Percentiles rank a stretch among this genome's conserved stretches.
phyloP scores from a whole-genome alignment of 2,888 invertebrate species.

The Hirtodrosophila confusa region DNA sequence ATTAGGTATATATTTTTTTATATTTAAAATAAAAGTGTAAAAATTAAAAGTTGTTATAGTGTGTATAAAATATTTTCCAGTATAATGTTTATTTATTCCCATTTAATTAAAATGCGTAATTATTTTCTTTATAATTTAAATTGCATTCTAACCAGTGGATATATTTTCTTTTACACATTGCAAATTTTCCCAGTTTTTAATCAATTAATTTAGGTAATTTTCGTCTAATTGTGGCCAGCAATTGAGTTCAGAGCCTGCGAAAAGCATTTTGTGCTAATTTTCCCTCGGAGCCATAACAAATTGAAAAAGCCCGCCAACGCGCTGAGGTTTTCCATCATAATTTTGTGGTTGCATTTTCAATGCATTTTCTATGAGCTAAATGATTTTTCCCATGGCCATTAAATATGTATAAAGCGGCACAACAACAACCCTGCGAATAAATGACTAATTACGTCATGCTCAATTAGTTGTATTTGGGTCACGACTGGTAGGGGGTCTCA shows the following conservation, averaged over 20 bases:
- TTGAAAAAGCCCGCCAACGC: constrained; percentile 23
- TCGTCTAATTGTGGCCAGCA: no score
- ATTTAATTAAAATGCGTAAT: no score
- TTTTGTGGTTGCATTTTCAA: constrained; percentile 45
- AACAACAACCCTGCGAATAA: constrained; percentile 47
- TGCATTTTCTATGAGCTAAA: constrained; percentile 42
- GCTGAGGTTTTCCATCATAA: constrained; percentile 17
- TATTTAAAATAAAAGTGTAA: no score
- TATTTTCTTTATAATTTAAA: no score
- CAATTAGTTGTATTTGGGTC: constrained; percentile 77
- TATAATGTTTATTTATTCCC: no score
- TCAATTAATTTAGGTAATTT: background rate
- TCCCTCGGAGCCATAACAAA: constrained; percentile 33
- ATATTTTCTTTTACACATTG: background rate
- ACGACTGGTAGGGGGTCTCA: constrained; percentile 24
- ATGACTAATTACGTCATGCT: constrained; percentile 76
- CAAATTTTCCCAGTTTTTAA: background rate
- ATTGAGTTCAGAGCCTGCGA: constrained; percentile 22
- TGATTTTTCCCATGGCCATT: constrained; percentile 58
- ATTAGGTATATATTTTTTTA: no score
- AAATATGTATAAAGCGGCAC: constrained; percentile 25
- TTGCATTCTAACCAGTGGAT: background rate
- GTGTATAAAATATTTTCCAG: no score
- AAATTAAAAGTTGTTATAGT: no score
- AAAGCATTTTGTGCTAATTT: constrained; percentile 14